Evolutionary conservation across 1,140 invertebrate genomes (phyloP), one percentile per base, ranked within the genome.

Genomic region (Atta colombica): DNA sequence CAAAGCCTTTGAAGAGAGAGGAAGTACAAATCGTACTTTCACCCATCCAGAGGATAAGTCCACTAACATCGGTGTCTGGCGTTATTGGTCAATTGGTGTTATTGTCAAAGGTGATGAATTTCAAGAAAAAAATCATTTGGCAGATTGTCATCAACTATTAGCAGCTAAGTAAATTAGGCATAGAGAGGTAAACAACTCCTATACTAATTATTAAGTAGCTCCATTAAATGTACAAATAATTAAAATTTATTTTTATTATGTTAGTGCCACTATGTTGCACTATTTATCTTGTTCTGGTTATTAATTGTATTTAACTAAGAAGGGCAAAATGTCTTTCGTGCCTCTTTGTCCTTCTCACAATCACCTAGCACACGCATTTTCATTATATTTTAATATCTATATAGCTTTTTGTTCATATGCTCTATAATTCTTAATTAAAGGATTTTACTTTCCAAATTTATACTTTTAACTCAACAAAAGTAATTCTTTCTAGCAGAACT

Each of bases 161-260:
- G 81, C 90, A 91, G 90, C 90, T 90, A 87, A 92, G 91, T 92
- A 90, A 92, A 89, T 90, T 92, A 92, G 87, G 82, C 88, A 80
- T 75, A 80, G 81, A 87, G 86, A 92, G 91, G 91, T 92, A 92
- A 91, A 92, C 85, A 84, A 80, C 21, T 66, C 86, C 35, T 68
- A 85, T 90, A 51, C 61, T 82, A 87, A 86, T 86, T 91, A 81
- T 60, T 68, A 60, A 68, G 60, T 90, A 90, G 68, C 63, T 12
- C 39, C 39, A n/a, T 78, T 81, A 81, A 82, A 69, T 75, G 55
- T 87, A 81, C 61, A 49, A 81, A 71, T 77, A 85, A 77, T 87
- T 80, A 74, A 66, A 77, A 31, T 87, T 86, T 60, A 66, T 89
- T 86, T 89, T 85, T 60, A 69, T 90, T 87, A 55, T 21, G 25